These are phyloP conservation scores for Melitaea athalia DNA, from an alignment of 2,888 invertebrate species.

Conservation along the genomic window DNA sequence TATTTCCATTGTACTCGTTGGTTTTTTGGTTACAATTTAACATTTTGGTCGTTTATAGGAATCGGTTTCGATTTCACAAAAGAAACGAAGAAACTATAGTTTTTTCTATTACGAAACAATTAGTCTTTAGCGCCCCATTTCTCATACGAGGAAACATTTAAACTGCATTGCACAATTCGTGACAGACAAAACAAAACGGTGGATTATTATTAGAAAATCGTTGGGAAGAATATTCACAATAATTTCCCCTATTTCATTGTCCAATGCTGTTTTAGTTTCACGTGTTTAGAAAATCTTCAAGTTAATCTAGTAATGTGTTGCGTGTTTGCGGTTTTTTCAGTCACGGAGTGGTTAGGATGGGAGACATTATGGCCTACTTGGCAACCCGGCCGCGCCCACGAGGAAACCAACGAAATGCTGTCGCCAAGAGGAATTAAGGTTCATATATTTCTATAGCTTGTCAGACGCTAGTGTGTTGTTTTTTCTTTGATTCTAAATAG, in stretches of 20 bases:
- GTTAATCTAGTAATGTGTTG: conserved; percentile 47
- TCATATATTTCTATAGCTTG: conserved; percentile 36
- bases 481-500: conserved; percentile 31
- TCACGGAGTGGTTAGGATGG: conserved; percentile 50
- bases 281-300: background rate
- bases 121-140: conserved; percentile 61
- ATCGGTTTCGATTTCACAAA: conserved; percentile 13
- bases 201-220: conserved; percentile 58
- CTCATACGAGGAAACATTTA: conserved; percentile 71
- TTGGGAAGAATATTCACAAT: background rate
- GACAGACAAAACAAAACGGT: conserved; percentile 74
- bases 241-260: background rate
- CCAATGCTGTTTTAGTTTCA: conserved; percentile 40
- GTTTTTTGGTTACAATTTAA: background rate
- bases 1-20: no score
- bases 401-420: conserved; percentile 65
- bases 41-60: background rate
- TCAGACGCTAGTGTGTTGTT: conserved; percentile 23
- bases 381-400: conserved; percentile 64
- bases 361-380: conserved; percentile 77
- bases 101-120: conserved; percentile 62
- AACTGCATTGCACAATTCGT: conserved; percentile 66
- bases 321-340: conserved; percentile 35
- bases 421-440: conserved; percentile 46
- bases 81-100: conserved; percentile 15